These are phyloP conservation scores for Zoanthus gigantus DNA, from an alignment of 92 coral and sea anemone species.

Conservation along the genomic window DNA sequence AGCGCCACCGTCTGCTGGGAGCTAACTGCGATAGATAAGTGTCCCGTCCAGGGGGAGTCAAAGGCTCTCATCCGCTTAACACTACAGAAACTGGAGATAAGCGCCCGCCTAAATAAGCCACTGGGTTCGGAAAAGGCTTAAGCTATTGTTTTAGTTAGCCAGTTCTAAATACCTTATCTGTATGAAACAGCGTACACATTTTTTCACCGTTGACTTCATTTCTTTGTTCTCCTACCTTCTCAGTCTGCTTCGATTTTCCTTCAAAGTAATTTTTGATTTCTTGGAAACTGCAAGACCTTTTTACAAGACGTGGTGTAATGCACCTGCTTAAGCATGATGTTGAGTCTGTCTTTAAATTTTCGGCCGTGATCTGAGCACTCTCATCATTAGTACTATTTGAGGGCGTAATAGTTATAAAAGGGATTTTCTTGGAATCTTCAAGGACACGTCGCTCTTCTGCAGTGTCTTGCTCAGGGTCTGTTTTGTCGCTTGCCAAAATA, in stretches of 20 bases:
- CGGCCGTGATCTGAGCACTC: background rate
- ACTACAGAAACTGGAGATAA: no score
- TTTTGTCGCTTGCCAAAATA: background rate
- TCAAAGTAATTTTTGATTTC: conserved; percentile 23
- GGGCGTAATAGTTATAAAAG: background rate
- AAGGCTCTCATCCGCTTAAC: no score
- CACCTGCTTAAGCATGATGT: background rate
- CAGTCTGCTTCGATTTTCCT: background rate
- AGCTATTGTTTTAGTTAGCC: no score
- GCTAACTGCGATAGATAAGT: no score
- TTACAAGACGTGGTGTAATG: background rate
- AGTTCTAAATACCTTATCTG: background rate
- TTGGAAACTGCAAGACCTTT: conserved; percentile 28
- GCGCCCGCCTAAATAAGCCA: no score
- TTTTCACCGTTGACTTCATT: background rate
- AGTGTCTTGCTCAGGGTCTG: background rate
- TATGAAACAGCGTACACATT: background rate
- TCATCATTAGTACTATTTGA: background rate
- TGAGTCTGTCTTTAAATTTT: background rate
- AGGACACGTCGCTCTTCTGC: background rate
- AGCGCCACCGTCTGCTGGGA: no score
- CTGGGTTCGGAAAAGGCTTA: no score
- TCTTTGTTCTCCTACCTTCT: background rate
- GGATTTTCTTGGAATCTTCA: background rate
- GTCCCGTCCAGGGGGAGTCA: no score